Conservation (phyloP, 2,797 vertebrate species). For the Betta splendens region DNA sequence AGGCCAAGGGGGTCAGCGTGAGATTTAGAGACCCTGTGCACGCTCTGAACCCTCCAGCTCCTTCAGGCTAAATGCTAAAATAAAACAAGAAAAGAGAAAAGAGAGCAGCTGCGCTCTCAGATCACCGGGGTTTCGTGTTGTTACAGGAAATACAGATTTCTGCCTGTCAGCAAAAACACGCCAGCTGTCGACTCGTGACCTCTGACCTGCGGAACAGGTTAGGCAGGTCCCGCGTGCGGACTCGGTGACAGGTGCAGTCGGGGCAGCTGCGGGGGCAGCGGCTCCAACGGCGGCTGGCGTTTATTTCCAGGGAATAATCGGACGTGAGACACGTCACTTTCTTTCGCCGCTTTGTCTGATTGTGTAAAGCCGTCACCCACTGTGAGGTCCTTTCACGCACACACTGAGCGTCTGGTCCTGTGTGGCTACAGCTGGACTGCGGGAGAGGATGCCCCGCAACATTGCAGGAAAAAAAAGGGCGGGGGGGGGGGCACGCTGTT, state of each 20-base stretch:
- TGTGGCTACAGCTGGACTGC: conserved; percentile 65
- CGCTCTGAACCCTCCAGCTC: conserved; percentile 41
- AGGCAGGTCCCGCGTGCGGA: conserved; percentile 20
- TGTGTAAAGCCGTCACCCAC: conserved; percentile 33
- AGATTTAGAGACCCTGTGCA: conserved; percentile 59
- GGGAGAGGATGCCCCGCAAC: conserved; percentile 48
- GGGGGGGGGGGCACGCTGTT: conserved; percentile 8
- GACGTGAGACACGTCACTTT: conserved; percentile 9
- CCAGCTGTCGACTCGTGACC: conserved; percentile 40
- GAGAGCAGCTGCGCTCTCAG: conserved; percentile 13
- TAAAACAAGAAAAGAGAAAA: conserved; percentile 12
- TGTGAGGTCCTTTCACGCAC: conserved; percentile 32
- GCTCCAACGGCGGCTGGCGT: not conserved
- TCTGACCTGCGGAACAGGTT: conserved; percentile 56
- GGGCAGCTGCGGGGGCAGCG: conserved; percentile 37
- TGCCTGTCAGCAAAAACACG: conserved; percentile 13
- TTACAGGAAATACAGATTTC: not conserved
- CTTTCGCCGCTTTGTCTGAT: conserved; percentile 43
- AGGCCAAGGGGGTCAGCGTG: conserved; percentile 57
- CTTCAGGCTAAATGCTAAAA: conserved; percentile 31
- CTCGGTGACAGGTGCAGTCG: conserved; percentile 44
- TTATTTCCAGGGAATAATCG: not conserved
- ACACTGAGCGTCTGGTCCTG: conserved; percentile 25
- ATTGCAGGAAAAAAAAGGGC: conserved; percentile 12
- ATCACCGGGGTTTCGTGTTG: conserved; percentile 24